These are phyloP conservation scores for Solenopsis invicta DNA, from an alignment of 1,140 invertebrate species.

Conservation along the genomic window DNA sequence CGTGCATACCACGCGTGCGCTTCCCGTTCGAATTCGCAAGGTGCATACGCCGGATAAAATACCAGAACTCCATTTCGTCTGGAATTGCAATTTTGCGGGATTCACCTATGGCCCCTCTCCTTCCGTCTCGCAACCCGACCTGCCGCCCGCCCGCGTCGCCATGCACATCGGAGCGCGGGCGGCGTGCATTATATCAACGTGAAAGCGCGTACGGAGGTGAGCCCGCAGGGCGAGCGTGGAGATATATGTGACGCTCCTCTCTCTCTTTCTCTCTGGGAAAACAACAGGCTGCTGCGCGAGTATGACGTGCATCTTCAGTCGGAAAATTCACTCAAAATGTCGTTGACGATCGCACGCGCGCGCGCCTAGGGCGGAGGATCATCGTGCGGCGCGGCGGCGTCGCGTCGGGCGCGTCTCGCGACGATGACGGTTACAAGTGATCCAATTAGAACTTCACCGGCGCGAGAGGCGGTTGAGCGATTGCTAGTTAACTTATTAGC, in stretches of 20 bases:
- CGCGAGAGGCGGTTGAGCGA: constrained; percentile 48
- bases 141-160: not conserved
- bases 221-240: constrained; percentile 32
- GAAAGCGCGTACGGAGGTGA: constrained; percentile 22
- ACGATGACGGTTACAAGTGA: constrained; percentile 54
- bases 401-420: not conserved
- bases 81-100: constrained; percentile 68
- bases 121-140: not conserved
- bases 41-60: constrained; percentile 63
- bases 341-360: constrained; percentile 27
- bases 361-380: not conserved
- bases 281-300: constrained; percentile 60
- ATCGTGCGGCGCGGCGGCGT: not conserved
- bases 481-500: constrained; percentile 63
- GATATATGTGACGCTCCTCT: constrained; percentile 44
- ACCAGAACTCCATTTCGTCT: constrained; percentile 68
- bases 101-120: constrained; percentile 54
- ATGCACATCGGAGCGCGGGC: constrained; percentile 34
- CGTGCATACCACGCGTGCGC: constrained; percentile 50
- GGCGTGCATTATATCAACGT: constrained; percentile 57
- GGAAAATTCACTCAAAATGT: constrained; percentile 58
- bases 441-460: constrained; percentile 56
- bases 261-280: constrained; percentile 59
- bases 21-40: constrained; percentile 70
- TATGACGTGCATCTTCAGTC: constrained; percentile 64